Percentiles rank a stretch among this genome's conserved stretches.
Evolutionary conservation across 1,140 invertebrate genomes (phyloP).

Genomic region (Sinonovacula constricta): DNA sequence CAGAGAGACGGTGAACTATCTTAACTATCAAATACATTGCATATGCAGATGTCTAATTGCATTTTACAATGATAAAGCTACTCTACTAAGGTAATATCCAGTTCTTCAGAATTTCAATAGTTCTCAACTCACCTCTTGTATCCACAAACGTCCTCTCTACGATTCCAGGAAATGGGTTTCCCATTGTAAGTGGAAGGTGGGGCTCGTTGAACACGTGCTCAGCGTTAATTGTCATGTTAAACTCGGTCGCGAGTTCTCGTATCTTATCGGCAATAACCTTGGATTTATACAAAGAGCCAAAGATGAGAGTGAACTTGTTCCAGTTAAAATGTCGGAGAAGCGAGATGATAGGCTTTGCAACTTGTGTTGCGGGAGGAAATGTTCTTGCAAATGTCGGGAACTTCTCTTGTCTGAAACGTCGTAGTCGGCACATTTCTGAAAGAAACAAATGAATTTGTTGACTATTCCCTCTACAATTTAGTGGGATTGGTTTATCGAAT

Average conservation of each 20-base stretch:
- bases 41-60: no score
- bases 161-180: conserved; percentile 81
- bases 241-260: conserved; percentile 84
- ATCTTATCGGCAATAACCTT: conserved; percentile 88
- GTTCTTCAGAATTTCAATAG: no score
- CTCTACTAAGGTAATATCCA: no score
- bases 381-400: conserved; percentile 96
- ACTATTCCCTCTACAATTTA: no score
- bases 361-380: conserved; percentile 95
- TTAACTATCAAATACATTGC: no score
- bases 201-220: conserved; percentile 83
- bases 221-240: conserved; percentile 91
- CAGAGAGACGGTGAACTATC: no score
- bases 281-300: conserved; percentile 86
- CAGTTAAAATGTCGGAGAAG: conserved; percentile 93
- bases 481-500: no score
- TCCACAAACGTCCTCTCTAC: conserved; percentile 92
- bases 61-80: no score
- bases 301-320: conserved; percentile 96
- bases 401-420: conserved; percentile 89
- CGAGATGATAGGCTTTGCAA: conserved; percentile 95
- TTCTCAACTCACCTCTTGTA: conserved; percentile 90
- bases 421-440: conserved; percentile 95
- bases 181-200: conserved; percentile 64
- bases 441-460: no score